Base-by-base conservation (phyloP, 2,797 vertebrate species). In the Dryobates pubescens region DNA sequence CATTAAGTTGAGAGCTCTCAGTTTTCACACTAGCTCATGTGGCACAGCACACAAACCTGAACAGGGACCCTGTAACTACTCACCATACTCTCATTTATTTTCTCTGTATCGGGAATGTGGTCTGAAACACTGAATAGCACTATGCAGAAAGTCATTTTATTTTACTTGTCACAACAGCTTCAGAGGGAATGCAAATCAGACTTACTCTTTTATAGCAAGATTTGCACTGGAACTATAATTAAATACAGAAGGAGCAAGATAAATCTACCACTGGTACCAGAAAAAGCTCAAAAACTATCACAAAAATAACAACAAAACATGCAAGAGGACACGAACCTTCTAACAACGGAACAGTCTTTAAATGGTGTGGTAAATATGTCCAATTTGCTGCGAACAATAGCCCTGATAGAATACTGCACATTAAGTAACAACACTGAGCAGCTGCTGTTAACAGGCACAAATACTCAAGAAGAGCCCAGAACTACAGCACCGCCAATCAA, bases 351-450 rank as follows among this genome's bases (percentile, higher is more conserved):
- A 64, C 13, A 68, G 17, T 45, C 57, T 68, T 88, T 90, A 86
- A 93, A 82, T 36, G 41, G 56, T 87, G 26, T 11, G 23, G 29
- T 43, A 87, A 92, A 81, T 43, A 41, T 1, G 16, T 88, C 89
- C 53, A 41, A 72, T 94, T 92, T 82, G n/a, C 71, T 85, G 43
- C 41, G 92, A 95, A 96, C 84, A 58, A 75, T 27, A 90, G 64
- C n/a, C 64, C 63, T 78, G 69, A 56, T 29, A 59, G 84, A 82
- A 78, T 34, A 51, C 9, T 71, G 86, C 56, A 59, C 68, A 72
- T 91, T 65, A 89, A 79, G 32, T 34, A 79, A 63, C 32, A 80
- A 49, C 34, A 30, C 0, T 32, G 58, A 92, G 76, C n/a, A 30
- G 34, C 53, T 88, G 63, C 68, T 81, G 0, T 34, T 32, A 95